These are phyloP conservation scores for Coelopa pilipes DNA, from an alignment of 2,888 invertebrate species.

Conservation along the genomic window DNA sequence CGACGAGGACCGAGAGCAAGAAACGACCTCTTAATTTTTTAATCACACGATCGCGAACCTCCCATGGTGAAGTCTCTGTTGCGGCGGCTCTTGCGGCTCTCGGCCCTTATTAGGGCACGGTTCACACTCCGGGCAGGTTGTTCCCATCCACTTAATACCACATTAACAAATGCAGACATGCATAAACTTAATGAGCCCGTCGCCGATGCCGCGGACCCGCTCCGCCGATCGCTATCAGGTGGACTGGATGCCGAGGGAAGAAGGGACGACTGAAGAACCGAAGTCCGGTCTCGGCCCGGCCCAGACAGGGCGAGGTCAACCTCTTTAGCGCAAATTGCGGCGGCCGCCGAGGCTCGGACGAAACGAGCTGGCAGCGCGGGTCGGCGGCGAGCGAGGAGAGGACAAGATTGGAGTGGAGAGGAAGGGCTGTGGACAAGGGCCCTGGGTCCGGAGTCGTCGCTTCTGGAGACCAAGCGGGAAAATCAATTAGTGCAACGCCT, in stretches of 20 bases:
- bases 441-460: conserved; percentile 37
- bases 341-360: background rate
- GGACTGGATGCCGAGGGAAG: too few species aligned
- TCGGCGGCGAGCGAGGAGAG: background rate
- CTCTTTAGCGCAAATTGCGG: conserved; percentile 15
- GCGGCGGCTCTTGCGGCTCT: too few species aligned
- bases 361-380: conserved; percentile 6
- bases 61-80: too few species aligned
- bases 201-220: background rate
- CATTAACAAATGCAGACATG: conserved; percentile 52
- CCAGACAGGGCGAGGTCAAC: conserved; percentile 26
- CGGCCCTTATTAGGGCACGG: too few species aligned
- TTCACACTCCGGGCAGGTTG: too few species aligned
- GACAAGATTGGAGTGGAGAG: background rate
- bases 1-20: too few species aligned
- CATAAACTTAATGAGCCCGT: conserved; percentile 39
- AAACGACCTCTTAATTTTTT: too few species aligned
- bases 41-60: too few species aligned
- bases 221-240: conserved; percentile 18
- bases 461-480: conserved; percentile 50
- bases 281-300: background rate
- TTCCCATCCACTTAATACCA: conserved; percentile 8
- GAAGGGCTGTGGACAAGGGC: conserved; percentile 39
- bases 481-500: conserved; percentile 53
- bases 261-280: background rate